These are phyloP conservation scores for Synergus umbraculus DNA, from an alignment of 2,888 invertebrate species.

Conservation along the genomic window DNA sequence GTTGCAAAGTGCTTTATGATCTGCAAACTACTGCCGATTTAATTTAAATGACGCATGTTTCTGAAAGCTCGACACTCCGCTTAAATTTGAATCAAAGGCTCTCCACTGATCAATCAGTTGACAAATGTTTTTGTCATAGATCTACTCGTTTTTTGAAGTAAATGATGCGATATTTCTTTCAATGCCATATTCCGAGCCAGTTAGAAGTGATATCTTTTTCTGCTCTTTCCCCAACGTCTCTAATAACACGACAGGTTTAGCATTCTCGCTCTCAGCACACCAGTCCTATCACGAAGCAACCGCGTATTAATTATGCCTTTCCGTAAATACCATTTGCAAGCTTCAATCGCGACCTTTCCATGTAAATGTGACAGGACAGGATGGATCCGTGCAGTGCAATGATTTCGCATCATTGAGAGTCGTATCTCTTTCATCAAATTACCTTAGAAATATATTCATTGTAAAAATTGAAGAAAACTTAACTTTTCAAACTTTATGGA, in stretches of 20 bases:
- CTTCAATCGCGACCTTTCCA: conserved; percentile 51
- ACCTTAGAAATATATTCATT: background rate
- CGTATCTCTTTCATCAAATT: conserved; percentile 23
- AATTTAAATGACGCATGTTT: background rate
- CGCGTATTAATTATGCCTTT: conserved; percentile 55
- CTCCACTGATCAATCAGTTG: no score
- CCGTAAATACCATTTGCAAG: conserved; percentile 51
- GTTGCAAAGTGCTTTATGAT: background rate
- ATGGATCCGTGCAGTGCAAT: conserved; percentile 34
- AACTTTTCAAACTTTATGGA: conserved; percentile 7
- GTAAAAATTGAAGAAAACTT: background rate
- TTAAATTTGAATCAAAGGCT: no score
- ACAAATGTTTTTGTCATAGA: background rate
- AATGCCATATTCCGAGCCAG: background rate
- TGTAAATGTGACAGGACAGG: conserved; percentile 32
- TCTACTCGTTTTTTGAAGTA: background rate
- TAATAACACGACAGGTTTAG: conserved; percentile 2
- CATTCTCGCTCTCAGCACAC: background rate
- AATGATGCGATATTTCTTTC: background rate
- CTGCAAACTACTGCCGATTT: background rate
- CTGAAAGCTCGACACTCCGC: no score
- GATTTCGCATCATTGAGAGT: conserved; percentile 31
- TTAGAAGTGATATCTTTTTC: conserved; percentile 5
- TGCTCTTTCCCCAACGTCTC: background rate
- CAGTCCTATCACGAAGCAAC: conserved; percentile 43